phyloP scores from a whole-genome alignment of 1,140 invertebrate genomes.

The Polypedilum vanderplanki region DNA sequence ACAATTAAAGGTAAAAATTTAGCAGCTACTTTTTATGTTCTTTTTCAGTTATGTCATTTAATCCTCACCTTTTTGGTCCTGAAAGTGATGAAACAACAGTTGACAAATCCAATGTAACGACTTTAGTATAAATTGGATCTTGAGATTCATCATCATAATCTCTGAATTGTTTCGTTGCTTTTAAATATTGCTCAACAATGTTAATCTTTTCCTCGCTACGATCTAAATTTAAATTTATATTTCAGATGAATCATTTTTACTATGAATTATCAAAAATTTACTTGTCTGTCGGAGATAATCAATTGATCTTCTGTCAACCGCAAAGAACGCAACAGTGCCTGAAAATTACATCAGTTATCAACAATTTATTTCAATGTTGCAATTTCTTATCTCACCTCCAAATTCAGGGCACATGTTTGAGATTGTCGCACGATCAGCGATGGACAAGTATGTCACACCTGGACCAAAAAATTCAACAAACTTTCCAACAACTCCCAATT shows the following conservation, averaged over 20 bases:
- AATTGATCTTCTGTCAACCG: conserved; percentile 82
- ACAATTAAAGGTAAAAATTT: too few species aligned
- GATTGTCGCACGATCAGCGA: conserved; percentile 90
- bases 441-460: conserved; percentile 80
- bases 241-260: neutral
- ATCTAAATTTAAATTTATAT: conserved; percentile 52
- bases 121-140: conserved; percentile 83
- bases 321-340: conserved; percentile 90
- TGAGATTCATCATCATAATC: conserved; percentile 70
- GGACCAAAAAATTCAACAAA: conserved; percentile 98
- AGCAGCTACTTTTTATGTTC: too few species aligned
- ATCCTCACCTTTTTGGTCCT: conserved; percentile 73
- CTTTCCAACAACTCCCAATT: conserved; percentile 93
- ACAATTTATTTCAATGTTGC: too few species aligned
- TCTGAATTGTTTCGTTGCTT: conserved; percentile 72
- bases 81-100: conserved; percentile 91
- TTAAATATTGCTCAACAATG: conserved; percentile 77
- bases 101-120: conserved; percentile 74
- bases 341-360: too few species aligned
- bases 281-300: conserved; percentile 84
- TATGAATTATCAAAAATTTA: conserved; percentile 41
- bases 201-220: conserved; percentile 74
- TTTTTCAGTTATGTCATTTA: too few species aligned
- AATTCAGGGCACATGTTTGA: conserved; percentile 99
- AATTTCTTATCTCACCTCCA: conserved; percentile 50